Base-by-base conservation (phyloP, 2,888 invertebrate species). In the Heliconius aoede region DNA sequence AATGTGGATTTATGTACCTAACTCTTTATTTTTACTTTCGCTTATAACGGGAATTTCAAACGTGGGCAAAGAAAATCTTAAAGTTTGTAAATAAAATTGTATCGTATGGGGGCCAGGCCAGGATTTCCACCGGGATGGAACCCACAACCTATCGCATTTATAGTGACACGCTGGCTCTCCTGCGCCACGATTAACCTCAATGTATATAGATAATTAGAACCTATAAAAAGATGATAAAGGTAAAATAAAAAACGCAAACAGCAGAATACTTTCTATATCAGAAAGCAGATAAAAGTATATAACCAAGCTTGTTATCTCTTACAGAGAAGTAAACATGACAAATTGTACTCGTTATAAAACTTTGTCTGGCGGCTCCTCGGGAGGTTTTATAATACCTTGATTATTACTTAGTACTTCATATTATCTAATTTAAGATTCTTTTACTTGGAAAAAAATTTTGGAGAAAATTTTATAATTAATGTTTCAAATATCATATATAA, bases 291-390 rank as follows among this genome's bases (percentile, higher is more conserved):
- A 71, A 67, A 76, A 76, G 24, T 76, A 28, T 51, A 69, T 76
- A 80, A 79, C 60, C 74, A 68, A 77, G 76, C 77, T 83, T 82
- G 81, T 84, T 83, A 83, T 82, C 79, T 82, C 80, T 73, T 61
- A 76, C 79, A 64, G 69, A 81, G 81, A 85, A 83, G 82, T 83
- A 84, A 83, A 84, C 83, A 76, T 69, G 77, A 83, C 82, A 83
- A 85, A 84, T 85, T 80, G 81, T 80, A 72, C 77, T 83, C 82
- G 83, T 83, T 83, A 76, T 55, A 74, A 79, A 82, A 83, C 79
- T 83, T 78, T 71, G 79, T 77, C 77, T 80, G 69, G 76, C 75
- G 73, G 76, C 51, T 58, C 55, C 55, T 55, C 24, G 73, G 73
- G 46, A 62, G 71, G 73, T 76, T 79, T 73, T 74, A 76, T 79